Evolutionary conservation across 2,797 vertebrate genomes (phyloP).

Genomic region (Schizopygopsis pylzovi): DNA sequence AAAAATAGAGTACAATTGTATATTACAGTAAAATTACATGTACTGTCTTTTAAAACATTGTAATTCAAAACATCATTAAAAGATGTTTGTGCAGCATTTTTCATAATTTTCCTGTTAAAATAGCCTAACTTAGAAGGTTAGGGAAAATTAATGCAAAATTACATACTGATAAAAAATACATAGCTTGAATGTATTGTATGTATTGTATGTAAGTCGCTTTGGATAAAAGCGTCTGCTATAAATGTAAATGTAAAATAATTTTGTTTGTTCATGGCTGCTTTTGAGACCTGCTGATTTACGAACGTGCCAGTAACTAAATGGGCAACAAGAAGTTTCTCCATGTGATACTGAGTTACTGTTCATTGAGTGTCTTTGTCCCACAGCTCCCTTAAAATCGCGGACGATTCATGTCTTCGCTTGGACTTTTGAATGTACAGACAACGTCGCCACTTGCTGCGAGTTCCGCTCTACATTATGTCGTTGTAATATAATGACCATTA

Average conservation of each 20-base stretch:
- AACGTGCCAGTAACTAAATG: background rate
- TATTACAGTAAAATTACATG: background rate
- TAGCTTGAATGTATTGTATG: too few relatives aligned
- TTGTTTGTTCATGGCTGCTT: background rate
- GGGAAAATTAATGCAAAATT: background rate
- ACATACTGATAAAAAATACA: too few relatives aligned
- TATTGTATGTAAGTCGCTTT: too few relatives aligned
- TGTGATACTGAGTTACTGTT: background rate
- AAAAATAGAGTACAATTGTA: background rate
- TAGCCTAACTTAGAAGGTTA: too few relatives aligned
- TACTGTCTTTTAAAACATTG: background rate
- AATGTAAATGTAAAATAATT: too few relatives aligned
- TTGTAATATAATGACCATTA: background rate
- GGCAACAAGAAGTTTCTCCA: constrained; percentile 11
- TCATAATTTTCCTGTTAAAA: background rate
- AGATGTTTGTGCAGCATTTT: background rate
- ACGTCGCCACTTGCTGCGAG: constrained; percentile 9
- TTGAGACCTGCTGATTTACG: background rate
- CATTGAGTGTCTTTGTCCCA: background rate
- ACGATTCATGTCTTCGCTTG: constrained; percentile 13
- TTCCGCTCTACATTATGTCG: background rate
- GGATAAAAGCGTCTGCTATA: too few relatives aligned
- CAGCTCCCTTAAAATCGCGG: background rate
- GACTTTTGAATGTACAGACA: background rate
- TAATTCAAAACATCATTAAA: background rate